Conservation (phyloP, 2,888 invertebrate genomes). For the Spatulosminthurus flaviceps region DNA sequence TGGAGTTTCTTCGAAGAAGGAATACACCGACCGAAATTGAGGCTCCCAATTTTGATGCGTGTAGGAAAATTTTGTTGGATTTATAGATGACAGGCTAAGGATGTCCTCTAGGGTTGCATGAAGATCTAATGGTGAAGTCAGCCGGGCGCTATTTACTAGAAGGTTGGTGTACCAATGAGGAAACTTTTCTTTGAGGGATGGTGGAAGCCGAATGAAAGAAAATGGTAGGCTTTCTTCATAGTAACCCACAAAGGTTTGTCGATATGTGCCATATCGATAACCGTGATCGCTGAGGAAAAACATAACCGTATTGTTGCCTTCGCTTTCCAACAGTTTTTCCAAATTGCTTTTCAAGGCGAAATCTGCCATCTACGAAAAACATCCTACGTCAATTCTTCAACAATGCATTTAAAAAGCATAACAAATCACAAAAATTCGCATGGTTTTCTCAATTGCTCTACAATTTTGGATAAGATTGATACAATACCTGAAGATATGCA, state of each 20-base stretch:
- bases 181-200: slow-evolving; percentile 69
- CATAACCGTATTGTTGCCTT: slow-evolving; percentile 44
- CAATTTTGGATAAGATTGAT: too few relatives aligned
- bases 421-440: slow-evolving; percentile 57
- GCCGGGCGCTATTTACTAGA: slow-evolving; percentile 72
- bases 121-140: slow-evolving; percentile 80
- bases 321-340: neutral
- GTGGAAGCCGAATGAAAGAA: slow-evolving; percentile 76
- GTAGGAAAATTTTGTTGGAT: neutral
- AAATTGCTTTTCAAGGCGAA: neutral
- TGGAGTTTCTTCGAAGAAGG: slow-evolving; percentile 58
- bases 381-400: too few relatives aligned
- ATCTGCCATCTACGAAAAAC: neutral
- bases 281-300: slow-evolving; percentile 77
- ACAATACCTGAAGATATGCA: slow-evolving; percentile 60
- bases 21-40: slow-evolving; percentile 50
- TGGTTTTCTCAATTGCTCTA: slow-evolving; percentile 43
- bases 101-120: slow-evolving; percentile 71
- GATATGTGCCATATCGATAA: slow-evolving; percentile 77
- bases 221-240: slow-evolving; percentile 81
- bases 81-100: slow-evolving; percentile 44
- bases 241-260: slow-evolving; percentile 76
- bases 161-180: slow-evolving; percentile 71
- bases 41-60: slow-evolving; percentile 35
- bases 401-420: slow-evolving; percentile 29